Percentiles rank a stretch among this genome's conserved stretches.
Evolutionary conservation across 2,888 invertebrate genomes (phyloP).

Genomic region (Cheilosia impressa): DNA sequence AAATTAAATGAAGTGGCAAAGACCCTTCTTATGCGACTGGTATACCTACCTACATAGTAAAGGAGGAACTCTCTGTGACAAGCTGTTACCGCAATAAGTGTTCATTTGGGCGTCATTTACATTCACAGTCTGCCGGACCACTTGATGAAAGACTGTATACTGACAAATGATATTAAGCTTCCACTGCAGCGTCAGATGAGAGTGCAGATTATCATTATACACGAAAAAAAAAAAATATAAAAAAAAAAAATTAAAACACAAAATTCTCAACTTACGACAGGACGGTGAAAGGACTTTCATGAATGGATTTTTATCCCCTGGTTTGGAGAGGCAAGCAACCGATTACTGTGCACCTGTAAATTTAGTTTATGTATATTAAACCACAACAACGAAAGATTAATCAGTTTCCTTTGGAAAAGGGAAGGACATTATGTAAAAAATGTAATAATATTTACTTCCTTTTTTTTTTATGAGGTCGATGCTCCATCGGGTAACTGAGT

Average conservation of each 20-base stretch:
- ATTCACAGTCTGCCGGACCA: slow-evolving; percentile 34
- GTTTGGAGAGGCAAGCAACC: background rate
- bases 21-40: slow-evolving; percentile 7
- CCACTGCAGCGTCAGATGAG: slow-evolving; percentile 37
- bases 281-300: slow-evolving; percentile 22
- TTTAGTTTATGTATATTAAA: slow-evolving; percentile 23
- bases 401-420: slow-evolving; percentile 11
- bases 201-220: slow-evolving; percentile 46
- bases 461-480: slow-evolving; percentile 9
- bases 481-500: background rate
- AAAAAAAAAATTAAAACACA: background rate
- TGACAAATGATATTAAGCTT: slow-evolving; percentile 30
- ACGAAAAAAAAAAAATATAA: background rate
- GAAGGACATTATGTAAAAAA: background rate
- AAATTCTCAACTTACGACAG: slow-evolving; percentile 5
- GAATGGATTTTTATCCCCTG: slow-evolving; percentile 11
- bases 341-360: slow-evolving; percentile 42
- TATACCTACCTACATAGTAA: background rate
- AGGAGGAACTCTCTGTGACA: slow-evolving; percentile 1
- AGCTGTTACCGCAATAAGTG: slow-evolving; percentile 50
- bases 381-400: slow-evolving; percentile 35
- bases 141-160: slow-evolving; percentile 24
- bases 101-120: slow-evolving; percentile 42
- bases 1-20: slow-evolving; percentile 53
- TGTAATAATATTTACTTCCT: background rate